These are phyloP conservation scores for Microcebus murinus DNA, from an alignment of 2,113 vertebrate species.

Conservation along the genomic window DNA sequence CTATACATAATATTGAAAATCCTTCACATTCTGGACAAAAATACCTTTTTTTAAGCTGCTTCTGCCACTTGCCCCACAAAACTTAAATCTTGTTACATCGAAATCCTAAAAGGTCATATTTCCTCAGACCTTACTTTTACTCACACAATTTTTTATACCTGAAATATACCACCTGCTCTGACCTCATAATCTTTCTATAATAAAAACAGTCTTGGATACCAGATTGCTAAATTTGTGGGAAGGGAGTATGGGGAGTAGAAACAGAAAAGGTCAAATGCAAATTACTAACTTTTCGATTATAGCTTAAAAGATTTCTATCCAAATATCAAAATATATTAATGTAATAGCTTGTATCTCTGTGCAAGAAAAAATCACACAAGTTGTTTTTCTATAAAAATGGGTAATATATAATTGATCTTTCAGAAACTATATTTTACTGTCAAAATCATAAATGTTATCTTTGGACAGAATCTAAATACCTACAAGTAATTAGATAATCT, in stretches of 20 bases:
- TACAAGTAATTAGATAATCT: background rate
- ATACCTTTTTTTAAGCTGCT: background rate
- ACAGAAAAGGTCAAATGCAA: background rate
- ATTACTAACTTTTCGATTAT: background rate
- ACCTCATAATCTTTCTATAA: background rate
- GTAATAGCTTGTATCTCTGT: background rate
- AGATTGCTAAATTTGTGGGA: constrained; percentile 24
- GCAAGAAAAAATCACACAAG: background rate
- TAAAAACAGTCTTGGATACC: background rate
- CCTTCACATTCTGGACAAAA: background rate
- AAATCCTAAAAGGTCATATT: constrained; percentile 14
- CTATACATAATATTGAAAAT: background rate
- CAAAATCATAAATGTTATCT: constrained; percentile 9
- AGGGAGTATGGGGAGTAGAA: background rate
- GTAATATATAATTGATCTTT: background rate
- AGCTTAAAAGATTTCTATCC: background rate
- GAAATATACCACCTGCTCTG: background rate
- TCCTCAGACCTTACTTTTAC: background rate
- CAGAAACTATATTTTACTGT: constrained; percentile 44
- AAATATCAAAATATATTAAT: constrained; percentile 14
- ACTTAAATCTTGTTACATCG: background rate
- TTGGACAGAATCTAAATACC: background rate
- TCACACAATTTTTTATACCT: constrained; percentile 5
- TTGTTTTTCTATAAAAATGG: background rate
- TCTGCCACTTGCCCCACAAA: background rate